Evolutionary conservation across 2,113 vertebrate species (phyloP), one percentile per base, ranked within the genome.

Genomic region (Sprattus sprattus): DNA sequence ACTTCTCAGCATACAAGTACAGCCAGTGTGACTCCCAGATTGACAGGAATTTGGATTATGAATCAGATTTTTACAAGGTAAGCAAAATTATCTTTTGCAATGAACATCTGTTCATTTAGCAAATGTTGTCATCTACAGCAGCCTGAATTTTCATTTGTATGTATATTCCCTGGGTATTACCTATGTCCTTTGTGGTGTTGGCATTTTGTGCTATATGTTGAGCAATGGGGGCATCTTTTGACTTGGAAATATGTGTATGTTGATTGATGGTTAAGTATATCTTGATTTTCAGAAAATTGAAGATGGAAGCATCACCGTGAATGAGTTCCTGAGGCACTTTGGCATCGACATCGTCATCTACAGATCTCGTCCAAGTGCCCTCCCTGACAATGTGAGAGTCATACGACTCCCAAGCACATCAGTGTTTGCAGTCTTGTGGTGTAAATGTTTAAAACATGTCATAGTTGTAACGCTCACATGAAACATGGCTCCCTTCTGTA

Each of bases 321-420:
- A 92, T 5, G 97, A 99, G 90, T 98, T 99, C 89, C 94, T 99
- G n/a, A 96, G 94, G 2, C 94, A 98, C 87, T 96, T 99, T 84
- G 93, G 96, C 86, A 95, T 98, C 39, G 95, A 97, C 7, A 92
- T 97, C 89, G 93, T 96, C 15, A 97, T 98, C 90, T 97, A 98
- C 88, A 97, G 96, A 89, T 96, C 97, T 67, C 93, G 97, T 39
- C 96, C 96, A 49, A 99, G 98, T 87, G 92, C 95, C 6, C 91
- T 97, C 67, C 95, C 96, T 89, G 93, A 90, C 57, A 96, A 85
- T 82, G 98, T 99, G 94, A 90, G 91, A 87, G 46, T 45, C 52
- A 52, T 0, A 71, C 45, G 39, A 60, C 83, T 78, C 6, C 25
- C 44, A 60, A 45, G n/a, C 25, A 10, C 50, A 6, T 85, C 83